Conservation (phyloP, 2,888 invertebrate species). For the Agonopterix subpropinquella region DNA sequence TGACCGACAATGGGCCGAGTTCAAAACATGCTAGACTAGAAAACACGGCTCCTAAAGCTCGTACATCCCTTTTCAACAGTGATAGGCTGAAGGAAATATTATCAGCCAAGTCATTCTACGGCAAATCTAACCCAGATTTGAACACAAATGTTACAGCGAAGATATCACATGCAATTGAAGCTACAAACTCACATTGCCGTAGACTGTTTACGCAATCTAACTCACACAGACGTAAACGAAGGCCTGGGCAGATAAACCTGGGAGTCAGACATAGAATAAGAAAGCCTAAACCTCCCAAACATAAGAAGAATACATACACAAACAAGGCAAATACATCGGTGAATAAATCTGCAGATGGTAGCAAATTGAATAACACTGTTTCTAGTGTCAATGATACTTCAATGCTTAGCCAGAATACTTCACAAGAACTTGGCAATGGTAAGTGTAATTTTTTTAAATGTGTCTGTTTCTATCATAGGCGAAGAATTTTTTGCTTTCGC, state of each 20-base stretch:
- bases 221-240: constrained; percentile 41
- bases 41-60: constrained; percentile 52
- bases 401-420: constrained; percentile 46
- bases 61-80: constrained; percentile 59
- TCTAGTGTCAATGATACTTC: constrained; percentile 27
- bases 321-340: constrained; percentile 18
- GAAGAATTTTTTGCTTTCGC: no score
- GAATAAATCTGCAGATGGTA: constrained; percentile 14
- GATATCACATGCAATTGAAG: constrained; percentile 50
- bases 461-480: neutral
- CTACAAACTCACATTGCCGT: constrained; percentile 29
- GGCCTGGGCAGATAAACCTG: constrained; percentile 78
- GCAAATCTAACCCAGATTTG: constrained; percentile 60
- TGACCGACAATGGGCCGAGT: constrained; percentile 42
- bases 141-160: constrained; percentile 43
- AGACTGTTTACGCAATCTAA: constrained; percentile 40
- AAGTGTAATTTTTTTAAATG: constrained; percentile 22
- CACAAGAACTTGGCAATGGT: constrained; percentile 53
- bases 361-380: constrained; percentile 22
- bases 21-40: constrained; percentile 55
- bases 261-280: constrained; percentile 79
- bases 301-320: constrained; percentile 20
- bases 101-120: constrained; percentile 74
- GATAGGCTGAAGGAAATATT: constrained; percentile 65
- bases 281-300: constrained; percentile 73